A percentile compares a stretch with the other conserved stretches of the same genome.
Evolutionary conservation across 2,888 invertebrate genomes (phyloP).

Genomic region (Cerastis leucographa): DNA sequence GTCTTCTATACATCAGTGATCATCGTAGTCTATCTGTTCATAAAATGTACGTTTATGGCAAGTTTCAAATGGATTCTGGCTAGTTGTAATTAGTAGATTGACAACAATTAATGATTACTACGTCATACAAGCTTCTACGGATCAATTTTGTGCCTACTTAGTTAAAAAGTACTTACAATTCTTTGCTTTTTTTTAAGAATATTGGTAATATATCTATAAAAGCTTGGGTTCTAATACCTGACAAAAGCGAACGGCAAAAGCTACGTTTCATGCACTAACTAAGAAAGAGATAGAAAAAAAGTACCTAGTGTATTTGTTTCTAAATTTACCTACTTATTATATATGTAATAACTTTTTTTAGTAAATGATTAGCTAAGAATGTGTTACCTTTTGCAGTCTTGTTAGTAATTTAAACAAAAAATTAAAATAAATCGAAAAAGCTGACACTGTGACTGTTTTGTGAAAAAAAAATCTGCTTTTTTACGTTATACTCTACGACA

Average conservation of each 20-base stretch:
- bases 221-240: constrained; percentile 25
- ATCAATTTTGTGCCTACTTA: constrained; percentile 7
- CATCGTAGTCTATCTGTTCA: not conserved
- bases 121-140: constrained; percentile 33
- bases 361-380: constrained; percentile 50
- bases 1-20: not conserved
- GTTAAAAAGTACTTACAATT: constrained; percentile 4
- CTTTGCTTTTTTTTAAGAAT: not conserved
- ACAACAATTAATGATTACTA: constrained; percentile 47
- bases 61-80: constrained; percentile 25
- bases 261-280: constrained; percentile 29
- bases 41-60: not conserved
- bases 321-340: constrained; percentile 44
- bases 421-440: constrained; percentile 54
- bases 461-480: constrained; percentile 21
- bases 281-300: constrained; percentile 28
- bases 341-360: constrained; percentile 33
- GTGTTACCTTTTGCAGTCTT: constrained; percentile 38
- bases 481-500: constrained; percentile 76
- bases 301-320: constrained; percentile 22
- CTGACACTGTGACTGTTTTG: constrained; percentile 21
- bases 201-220: constrained; percentile 10
- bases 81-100: constrained; percentile 12
- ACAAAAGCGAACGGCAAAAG: constrained; percentile 34
- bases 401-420: constrained; percentile 21